A percentile compares a stretch with the other conserved stretches of the same genome.
These are phyloP conservation scores for Upupa epops DNA, from an alignment of 2,113 vertebrate genomes.

Conservation along the genomic window DNA sequence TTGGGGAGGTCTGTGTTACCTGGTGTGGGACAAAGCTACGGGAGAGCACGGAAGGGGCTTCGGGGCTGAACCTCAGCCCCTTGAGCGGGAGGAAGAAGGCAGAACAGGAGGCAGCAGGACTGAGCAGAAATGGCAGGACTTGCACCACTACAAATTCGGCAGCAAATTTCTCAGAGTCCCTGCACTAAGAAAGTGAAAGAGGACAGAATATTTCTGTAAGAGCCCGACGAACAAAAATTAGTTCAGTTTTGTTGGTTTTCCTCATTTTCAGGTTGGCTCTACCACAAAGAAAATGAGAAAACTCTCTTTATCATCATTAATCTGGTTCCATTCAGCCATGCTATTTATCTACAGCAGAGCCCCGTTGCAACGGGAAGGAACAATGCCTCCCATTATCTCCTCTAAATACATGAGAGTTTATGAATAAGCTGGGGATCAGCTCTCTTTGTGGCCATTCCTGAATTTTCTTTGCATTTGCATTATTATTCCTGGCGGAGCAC, in stretches of 20 bases:
- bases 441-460: slow-evolving; percentile 34
- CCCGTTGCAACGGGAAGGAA: slow-evolving; percentile 45
- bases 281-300: slow-evolving; percentile 50
- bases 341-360: slow-evolving; percentile 49
- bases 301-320: slow-evolving; percentile 57
- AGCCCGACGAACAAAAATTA: slow-evolving; percentile 33
- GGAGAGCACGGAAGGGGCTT: not conserved
- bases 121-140: not conserved
- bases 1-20: not conserved
- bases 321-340: slow-evolving; percentile 50
- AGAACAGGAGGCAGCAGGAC: not conserved
- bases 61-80: not conserved
- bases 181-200: slow-evolving; percentile 17
- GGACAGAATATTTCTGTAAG: not conserved
- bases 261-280: slow-evolving; percentile 38
- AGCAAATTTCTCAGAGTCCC: not conserved
- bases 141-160: not conserved
- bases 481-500: not conserved
- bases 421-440: slow-evolving; percentile 48
- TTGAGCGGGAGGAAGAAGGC: not conserved
- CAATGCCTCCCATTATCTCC: slow-evolving; percentile 30
- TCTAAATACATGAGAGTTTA: slow-evolving; percentile 55
- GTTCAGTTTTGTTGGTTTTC: slow-evolving; percentile 45
- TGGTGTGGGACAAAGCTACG: not conserved
- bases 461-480: slow-evolving; percentile 57